phyloP scores from a whole-genome alignment of 2,113 vertebrate species.

The Neotoma lepida region DNA sequence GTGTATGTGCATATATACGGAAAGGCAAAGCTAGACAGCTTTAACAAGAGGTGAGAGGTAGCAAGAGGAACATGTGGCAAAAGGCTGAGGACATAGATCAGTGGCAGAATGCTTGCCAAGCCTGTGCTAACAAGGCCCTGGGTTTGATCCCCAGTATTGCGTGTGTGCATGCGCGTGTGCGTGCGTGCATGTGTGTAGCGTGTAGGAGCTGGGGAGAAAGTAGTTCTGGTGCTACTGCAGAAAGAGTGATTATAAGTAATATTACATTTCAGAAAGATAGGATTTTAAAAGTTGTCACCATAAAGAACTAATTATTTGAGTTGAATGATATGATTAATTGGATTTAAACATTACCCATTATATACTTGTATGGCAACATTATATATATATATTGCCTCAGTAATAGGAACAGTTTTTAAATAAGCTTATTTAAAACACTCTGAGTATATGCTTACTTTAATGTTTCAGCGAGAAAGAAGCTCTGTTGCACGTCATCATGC shows the following conservation, averaged over 20 bases:
- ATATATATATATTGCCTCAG: neutral
- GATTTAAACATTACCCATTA: neutral
- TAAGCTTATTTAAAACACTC: neutral
- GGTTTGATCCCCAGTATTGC: neutral
- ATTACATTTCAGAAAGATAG: neutral
- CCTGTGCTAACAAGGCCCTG: too few species aligned
- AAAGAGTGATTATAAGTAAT: neutral
- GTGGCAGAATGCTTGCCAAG: neutral
- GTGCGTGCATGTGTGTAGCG: neutral
- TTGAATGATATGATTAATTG: neutral
- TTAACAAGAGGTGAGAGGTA: neutral
- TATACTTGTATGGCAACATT: neutral
- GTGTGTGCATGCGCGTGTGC: neutral
- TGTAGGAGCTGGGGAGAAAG: neutral
- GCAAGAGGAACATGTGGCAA: neutral
- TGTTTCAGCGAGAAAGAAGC: conserved; percentile 99
- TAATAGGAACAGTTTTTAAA: neutral
- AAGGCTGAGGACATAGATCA: neutral
- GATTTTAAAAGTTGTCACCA: neutral
- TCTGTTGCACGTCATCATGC: conserved; percentile 98
- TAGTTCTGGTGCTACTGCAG: neutral
- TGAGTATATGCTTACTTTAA: conserved; percentile 91
- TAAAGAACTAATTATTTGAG: neutral
- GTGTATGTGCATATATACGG: neutral
- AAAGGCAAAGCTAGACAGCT: neutral